Conservation (phyloP, 1,140 invertebrate species). For the Vanessa tameamea region DNA sequence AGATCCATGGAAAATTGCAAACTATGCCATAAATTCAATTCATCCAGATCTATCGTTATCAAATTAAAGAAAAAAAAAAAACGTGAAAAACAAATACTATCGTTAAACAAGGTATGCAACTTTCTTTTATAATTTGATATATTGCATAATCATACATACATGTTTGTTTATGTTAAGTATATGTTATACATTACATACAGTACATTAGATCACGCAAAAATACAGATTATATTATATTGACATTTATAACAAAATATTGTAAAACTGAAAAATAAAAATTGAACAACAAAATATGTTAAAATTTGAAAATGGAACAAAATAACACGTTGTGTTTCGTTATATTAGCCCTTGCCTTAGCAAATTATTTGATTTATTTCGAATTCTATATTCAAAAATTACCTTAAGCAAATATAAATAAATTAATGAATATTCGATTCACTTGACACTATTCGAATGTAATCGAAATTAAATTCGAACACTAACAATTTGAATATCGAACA, state of each 20-base stretch:
- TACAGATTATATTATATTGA: no score
- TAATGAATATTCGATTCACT: conserved; percentile 3
- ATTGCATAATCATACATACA: no score
- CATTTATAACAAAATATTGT: neutral
- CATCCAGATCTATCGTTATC: conserved; percentile 19
- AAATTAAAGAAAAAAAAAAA: conserved; percentile 9
- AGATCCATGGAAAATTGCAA: conserved; percentile 47
- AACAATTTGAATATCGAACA: neutral
- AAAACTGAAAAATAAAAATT: neutral
- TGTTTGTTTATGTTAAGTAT: no score
- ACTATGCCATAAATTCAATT: conserved; percentile 41
- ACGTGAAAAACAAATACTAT: neutral
- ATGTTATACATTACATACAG: no score
- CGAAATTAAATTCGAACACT: neutral
- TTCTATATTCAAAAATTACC: neutral
- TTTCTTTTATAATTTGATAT: no score
- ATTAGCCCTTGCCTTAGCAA: neutral
- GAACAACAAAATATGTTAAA: neutral
- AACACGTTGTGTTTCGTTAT: neutral
- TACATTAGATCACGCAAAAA: neutral
- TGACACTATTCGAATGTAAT: neutral
- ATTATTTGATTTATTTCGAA: neutral
- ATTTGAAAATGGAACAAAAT: neutral
- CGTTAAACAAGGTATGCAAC: neutral
- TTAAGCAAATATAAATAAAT: conserved; percentile 6